These are phyloP conservation scores for Thysanoteuthis rhombus DNA, from an alignment of 2,888 invertebrate genomes.

Conservation along the genomic window DNA sequence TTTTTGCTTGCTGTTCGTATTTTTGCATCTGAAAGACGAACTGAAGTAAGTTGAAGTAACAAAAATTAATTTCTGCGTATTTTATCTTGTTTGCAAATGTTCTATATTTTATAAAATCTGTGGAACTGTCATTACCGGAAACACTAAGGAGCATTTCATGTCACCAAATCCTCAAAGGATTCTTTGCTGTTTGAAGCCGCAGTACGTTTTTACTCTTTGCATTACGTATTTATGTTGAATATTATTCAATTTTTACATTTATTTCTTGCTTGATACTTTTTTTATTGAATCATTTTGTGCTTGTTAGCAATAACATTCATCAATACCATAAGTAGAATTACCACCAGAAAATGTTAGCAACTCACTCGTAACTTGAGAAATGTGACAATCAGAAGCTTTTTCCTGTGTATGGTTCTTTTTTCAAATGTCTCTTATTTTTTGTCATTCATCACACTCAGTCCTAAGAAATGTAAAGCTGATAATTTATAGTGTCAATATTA, in stretches of 20 bases:
- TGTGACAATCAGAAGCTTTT: not conserved
- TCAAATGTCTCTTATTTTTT: no score
- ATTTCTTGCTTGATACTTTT: not conserved
- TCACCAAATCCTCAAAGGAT: not conserved
- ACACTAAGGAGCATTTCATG: not conserved
- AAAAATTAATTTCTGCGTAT: not conserved
- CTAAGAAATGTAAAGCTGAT: no score
- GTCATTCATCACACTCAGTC: no score
- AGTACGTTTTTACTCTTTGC: not conserved
- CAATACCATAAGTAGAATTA: not conserved
- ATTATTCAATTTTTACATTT: not conserved
- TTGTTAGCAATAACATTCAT: not conserved
- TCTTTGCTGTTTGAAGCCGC: not conserved
- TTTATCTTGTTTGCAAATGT: not conserved
- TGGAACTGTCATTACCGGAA: not conserved
- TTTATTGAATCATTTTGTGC: not conserved
- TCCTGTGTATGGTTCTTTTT: no score
- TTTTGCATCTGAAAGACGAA: not conserved
- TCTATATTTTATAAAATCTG: not conserved
- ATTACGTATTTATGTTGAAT: no score
- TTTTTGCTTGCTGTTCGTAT: not conserved
- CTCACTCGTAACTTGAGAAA: not conserved
- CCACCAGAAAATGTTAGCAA: no score
- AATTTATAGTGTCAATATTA: no score
- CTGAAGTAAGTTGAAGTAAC: not conserved